Evolutionary conservation across 1,140 invertebrate genomes (phyloP).

Genomic region (Sarcophaga peregrina): DNA sequence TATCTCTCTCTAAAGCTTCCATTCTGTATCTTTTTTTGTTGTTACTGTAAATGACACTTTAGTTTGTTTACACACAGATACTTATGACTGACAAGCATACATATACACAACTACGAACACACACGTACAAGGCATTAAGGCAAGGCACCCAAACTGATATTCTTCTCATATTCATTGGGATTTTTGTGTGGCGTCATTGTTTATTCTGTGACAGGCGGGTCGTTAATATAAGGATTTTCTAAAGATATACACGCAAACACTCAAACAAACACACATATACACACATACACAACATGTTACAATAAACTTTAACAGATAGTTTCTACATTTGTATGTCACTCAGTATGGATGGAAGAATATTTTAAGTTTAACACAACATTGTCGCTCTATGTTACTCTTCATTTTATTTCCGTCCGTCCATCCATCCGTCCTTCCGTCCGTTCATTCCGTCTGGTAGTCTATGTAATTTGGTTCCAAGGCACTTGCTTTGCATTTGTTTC

Average conservation of each 20-base stretch:
- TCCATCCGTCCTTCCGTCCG: background rate
- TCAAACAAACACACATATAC: background rate
- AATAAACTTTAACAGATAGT: slow-evolving; percentile 26
- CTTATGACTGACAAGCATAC: too few species aligned
- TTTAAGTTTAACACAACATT: too few species aligned
- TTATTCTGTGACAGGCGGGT: slow-evolving; percentile 35
- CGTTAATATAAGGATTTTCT: slow-evolving; percentile 39
- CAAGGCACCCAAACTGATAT: background rate
- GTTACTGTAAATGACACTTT: slow-evolving; percentile 6
- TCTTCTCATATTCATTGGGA: background rate
- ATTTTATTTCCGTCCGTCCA: too few species aligned
- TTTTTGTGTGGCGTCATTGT: slow-evolving; percentile 25
- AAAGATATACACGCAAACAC: slow-evolving; percentile 12
- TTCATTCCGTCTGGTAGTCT: background rate
- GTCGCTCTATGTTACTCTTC: too few species aligned
- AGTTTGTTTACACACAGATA: background rate
- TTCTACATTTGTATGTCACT: slow-evolving; percentile 17
- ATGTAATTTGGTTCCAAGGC: background rate
- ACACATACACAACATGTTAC: background rate
- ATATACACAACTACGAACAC: too few species aligned
- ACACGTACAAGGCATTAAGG: background rate
- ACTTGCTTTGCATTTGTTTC: slow-evolving; percentile 35
- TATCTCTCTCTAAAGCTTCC: too few species aligned
- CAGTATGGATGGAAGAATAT: background rate
- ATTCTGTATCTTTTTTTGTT: background rate